Base-by-base conservation (phyloP, 2,797 vertebrate species). In the Urophycis tenuis region DNA sequence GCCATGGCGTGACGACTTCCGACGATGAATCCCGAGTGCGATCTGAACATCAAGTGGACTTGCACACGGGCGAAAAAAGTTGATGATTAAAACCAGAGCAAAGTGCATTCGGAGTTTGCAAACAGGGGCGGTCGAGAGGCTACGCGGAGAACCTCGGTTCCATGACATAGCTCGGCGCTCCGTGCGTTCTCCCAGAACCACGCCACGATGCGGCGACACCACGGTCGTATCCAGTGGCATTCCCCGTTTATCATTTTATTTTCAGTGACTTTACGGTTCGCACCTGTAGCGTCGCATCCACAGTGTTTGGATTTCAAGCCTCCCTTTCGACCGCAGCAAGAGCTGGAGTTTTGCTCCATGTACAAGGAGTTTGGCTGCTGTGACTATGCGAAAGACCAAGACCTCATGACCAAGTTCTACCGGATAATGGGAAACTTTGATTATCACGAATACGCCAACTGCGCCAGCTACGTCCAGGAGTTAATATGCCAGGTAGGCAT, bases 231-330 rank as follows among this genome's bases (percentile, higher is more conserved):
- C 60, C 53, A 8, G 25, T 22, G 53, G 53, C 22, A 4, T 60
- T 67, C n/a, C 22, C 60, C 60, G 14, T 67, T 10, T 2, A 14
- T 77, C 69, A 3, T 81, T 8, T 60, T 86, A 31, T 84, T 29
- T 53, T 79, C 90, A 17, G 35, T 79, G 15, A 34, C 33, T 0
- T 35, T 91, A 1, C 79, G 79, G 45, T 1, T 83, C 72, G 36
- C 86, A 85, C 88, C 92, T 84, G 92, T 81, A 8, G 81, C 71
- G 34, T 81, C 81, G 71, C 97, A 98, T 87, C 96, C 97, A 9
- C 97, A 99, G 87, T 98, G 96, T 90, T 82, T 99, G 93, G 96
- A 99, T 87, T 99, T 97, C 81, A 97, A 95, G 84, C 95, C 97
- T 30, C 97, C 96, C 17, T 98, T 97, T 88, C 90, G 93, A 81